Evolutionary conservation across 2,113 vertebrate genomes (phyloP).

Genomic region (Zapus hudsonius): DNA sequence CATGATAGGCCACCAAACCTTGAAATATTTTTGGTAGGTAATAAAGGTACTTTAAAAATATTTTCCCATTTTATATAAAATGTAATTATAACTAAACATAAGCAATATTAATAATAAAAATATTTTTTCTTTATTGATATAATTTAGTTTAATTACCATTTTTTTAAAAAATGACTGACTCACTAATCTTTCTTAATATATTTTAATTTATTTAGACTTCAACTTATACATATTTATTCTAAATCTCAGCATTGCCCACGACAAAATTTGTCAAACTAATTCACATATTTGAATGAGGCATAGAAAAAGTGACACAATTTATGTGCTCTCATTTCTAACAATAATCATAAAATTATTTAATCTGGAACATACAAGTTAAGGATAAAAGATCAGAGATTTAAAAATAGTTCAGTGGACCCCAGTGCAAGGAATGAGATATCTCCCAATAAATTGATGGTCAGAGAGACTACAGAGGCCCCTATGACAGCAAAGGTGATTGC

Average conservation of each 20-base stretch:
- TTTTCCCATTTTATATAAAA: slow-evolving; percentile 63
- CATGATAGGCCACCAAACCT: not conserved
- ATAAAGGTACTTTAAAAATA: slow-evolving; percentile 4
- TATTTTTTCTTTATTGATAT: slow-evolving; percentile 31
- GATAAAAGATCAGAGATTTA: not conserved
- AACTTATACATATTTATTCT: not conserved
- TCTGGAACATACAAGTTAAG: not conserved
- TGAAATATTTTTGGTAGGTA: slow-evolving; percentile 15
- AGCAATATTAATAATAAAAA: slow-evolving; percentile 47
- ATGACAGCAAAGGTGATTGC: no score
- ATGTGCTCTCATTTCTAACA: not conserved
- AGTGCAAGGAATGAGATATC: no score
- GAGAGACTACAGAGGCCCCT: no score
- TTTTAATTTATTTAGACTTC: slow-evolving; percentile 37
- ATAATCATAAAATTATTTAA: slow-evolving; percentile 1
- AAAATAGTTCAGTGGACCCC: not conserved
- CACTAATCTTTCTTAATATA: not conserved
- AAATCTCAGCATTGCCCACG: not conserved
- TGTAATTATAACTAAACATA: slow-evolving; percentile 45
- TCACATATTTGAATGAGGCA: not conserved
- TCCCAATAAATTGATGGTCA: no score
- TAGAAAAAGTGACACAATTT: not conserved
- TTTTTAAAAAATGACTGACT: not conserved
- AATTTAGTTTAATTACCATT: slow-evolving; percentile 25
- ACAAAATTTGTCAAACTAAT: not conserved